Evolutionary conservation across 1,140 invertebrate genomes (phyloP).

Genomic region (Meloidogyne exigua): DNA sequence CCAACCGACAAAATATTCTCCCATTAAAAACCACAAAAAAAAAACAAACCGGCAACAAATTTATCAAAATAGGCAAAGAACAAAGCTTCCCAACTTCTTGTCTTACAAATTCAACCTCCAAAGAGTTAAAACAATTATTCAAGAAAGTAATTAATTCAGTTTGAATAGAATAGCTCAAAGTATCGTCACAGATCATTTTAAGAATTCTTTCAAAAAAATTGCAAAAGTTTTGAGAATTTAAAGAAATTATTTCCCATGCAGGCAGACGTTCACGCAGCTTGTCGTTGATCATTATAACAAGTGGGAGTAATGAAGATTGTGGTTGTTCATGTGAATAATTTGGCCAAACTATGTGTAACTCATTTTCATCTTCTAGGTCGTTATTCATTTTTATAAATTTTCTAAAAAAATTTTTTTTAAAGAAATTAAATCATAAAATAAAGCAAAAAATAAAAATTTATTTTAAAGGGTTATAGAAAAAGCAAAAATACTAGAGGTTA

Average conservation of each 20-base stretch:
- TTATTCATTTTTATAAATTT: background rate
- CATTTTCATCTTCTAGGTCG: constrained; percentile 10
- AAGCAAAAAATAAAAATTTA: no score
- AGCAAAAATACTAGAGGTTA: no score
- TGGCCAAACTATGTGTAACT: constrained; percentile 11
- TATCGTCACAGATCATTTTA: constrained; percentile 69
- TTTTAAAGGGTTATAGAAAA: no score
- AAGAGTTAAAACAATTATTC: constrained; percentile 90
- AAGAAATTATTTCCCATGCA: constrained; percentile 86
- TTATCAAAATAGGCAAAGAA: constrained; percentile 88
- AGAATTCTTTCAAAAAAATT: constrained; percentile 84
- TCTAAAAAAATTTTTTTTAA: no score
- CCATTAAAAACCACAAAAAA: background rate
- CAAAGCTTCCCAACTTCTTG: constrained; percentile 87
- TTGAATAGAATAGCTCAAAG: constrained; percentile 75
- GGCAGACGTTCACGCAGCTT: constrained; percentile 93
- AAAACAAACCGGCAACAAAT: constrained; percentile 75
- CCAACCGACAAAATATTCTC: no score
- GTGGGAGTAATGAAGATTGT: constrained; percentile 83
- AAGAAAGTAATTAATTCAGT: constrained; percentile 84
- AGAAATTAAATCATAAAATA: no score
- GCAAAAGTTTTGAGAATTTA: constrained; percentile 77
- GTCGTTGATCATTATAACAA: constrained; percentile 95
- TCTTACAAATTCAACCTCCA: constrained; percentile 84
- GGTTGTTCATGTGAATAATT: constrained; percentile 5